Evolutionary conservation across 1,140 invertebrate species (phyloP).

Genomic region (Neuroterus valhalla): DNA sequence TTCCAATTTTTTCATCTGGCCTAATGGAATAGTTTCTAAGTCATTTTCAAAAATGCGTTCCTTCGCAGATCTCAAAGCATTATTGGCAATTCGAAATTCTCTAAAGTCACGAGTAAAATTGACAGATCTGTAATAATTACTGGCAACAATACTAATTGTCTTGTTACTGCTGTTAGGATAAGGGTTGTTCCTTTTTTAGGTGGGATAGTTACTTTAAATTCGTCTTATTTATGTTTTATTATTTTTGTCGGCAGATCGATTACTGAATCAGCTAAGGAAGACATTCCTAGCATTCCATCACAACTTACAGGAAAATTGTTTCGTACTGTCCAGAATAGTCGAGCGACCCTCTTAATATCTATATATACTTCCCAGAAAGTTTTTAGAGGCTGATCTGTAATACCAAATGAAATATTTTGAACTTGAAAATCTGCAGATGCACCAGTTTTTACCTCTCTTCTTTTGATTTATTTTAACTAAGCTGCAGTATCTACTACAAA

Average conservation of each 20-base stretch:
- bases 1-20: neutral
- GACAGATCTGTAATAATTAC: neutral
- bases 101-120: neutral
- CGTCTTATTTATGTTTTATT: neutral
- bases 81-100: neutral
- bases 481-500: neutral
- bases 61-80: neutral
- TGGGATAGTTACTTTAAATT: neutral
- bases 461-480: neutral
- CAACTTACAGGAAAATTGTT: too few relatives aligned
- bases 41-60: neutral
- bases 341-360: neutral
- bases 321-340: neutral
- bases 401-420: conserved; percentile 22
- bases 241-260: neutral
- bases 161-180: neutral
- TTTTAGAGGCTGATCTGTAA: neutral
- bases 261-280: neutral
- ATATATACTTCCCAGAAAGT: conserved; percentile 21
- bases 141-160: neutral
- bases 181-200: neutral
- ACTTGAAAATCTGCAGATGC: neutral
- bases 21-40: neutral
- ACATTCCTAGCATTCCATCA: neutral
- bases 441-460: neutral